Base-by-base conservation (phyloP, 2,113 vertebrate genomes). In the Gymnogyps californianus region DNA sequence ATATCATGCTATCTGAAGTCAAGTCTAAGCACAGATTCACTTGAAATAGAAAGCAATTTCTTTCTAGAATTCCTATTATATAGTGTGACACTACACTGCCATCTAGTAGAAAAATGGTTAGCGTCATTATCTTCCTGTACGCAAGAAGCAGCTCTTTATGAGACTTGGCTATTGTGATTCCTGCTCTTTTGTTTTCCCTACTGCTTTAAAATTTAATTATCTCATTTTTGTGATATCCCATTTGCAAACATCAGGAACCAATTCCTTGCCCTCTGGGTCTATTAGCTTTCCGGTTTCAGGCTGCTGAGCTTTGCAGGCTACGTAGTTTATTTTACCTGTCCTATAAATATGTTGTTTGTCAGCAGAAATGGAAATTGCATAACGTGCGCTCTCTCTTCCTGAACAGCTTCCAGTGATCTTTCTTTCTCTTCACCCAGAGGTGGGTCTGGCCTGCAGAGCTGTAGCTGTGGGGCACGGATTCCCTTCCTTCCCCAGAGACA, bases 21-120 rank as follows among this genome's bases (percentile, higher is more conserved):
- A 78, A 85, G 83, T 91, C 67, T 92, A 90, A 94, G 65, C 55
- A 86, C 93, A 85, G 81, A 93, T 93, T 94, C 76, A 81, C 93
- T 96, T 95, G 93, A 87, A 96, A 95, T 90, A 85, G 92, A 93
- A 85, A 85, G 72, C 42, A 52, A 72, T 97, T 95, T 96, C 87
- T 78, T 91, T 92, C 88, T 83, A 85, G 83, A 95, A 91, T 97
- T 91, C 93, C 77, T 82, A 95, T 84, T 80, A 83, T 82, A 14
- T 95, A 95, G 83, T 44, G 65, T 97, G 96, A 97, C 92, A 83
- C 96, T 84, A 97, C 91, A 98, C 95, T 98, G 97, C 97, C 98
- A 98, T 97, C 97, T 98, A 98, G 97, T 97, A 95, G 97, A 95
- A 91, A 92, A 97, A 97, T 93, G 95, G 72, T 95, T 95, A 75